Percentiles rank a stretch among this genome's conserved stretches.
phyloP scores from a whole-genome alignment of 2,888 invertebrate genomes.

The Brenthis ino region DNA sequence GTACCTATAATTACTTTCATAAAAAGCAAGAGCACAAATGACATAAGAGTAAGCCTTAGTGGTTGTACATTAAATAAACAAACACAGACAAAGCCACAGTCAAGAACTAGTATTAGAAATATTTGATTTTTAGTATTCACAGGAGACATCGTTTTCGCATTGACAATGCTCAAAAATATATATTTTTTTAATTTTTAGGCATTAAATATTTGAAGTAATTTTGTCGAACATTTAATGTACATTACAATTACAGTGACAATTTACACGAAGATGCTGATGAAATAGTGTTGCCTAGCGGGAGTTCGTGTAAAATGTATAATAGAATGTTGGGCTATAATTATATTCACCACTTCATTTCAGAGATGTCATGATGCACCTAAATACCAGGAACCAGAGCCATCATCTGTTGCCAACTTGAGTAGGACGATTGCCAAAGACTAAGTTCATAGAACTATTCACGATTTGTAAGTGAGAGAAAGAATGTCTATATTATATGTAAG shows the following conservation, averaged over 20 bases:
- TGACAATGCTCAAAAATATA: no score
- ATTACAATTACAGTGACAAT: slow-evolving; percentile 25
- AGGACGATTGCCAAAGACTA: slow-evolving; percentile 33
- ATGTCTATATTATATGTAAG: no score
- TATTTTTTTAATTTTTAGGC: no score
- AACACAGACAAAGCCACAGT: no score
- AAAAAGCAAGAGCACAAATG: no score
- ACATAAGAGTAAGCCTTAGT: no score
- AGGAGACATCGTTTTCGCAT: no score
- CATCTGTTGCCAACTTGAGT: slow-evolving; percentile 45
- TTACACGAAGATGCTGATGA: slow-evolving; percentile 35
- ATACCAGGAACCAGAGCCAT: slow-evolving; percentile 53
- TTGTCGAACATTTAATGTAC: slow-evolving; percentile 17
- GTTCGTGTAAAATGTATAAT: slow-evolving; percentile 32
- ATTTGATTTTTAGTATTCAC: no score
- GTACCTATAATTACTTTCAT: no score
- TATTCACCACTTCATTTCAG: slow-evolving; percentile 52
- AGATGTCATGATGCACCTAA: slow-evolving; percentile 63
- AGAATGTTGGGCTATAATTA: slow-evolving; percentile 24
- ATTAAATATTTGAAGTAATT: neutral
- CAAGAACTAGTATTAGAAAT: no score
- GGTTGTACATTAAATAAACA: no score
- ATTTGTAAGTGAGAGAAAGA: slow-evolving; percentile 5
- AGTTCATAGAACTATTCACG: slow-evolving; percentile 14
- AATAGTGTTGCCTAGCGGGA: slow-evolving; percentile 35